Conservation (phyloP, 1,140 invertebrate species). For the Lordiphosa stackelbergi region DNA sequence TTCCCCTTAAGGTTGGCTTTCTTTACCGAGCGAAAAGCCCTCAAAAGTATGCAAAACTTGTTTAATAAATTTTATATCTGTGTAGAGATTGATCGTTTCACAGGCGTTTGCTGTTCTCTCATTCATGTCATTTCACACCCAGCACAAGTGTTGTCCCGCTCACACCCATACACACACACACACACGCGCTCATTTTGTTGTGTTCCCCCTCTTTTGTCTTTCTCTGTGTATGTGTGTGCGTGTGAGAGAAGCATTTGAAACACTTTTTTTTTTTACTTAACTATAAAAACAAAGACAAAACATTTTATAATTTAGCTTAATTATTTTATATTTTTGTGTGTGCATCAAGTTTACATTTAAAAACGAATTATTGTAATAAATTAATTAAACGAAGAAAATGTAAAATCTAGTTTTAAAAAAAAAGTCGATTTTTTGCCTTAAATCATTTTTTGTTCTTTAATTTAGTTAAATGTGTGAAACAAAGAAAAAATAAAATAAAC, state of each 20-base stretch:
- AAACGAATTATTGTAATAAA: slow-evolving; percentile 33
- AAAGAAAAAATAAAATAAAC: slow-evolving; percentile 33
- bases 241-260: slow-evolving; percentile 19
- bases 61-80: background rate
- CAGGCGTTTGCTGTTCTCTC: background rate
- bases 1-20: too few relatives aligned
- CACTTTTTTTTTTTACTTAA: slow-evolving; percentile 11
- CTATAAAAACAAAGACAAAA: slow-evolving; percentile 16
- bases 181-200: slow-evolving; percentile 7
- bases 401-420: slow-evolving; percentile 24
- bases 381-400: slow-evolving; percentile 8
- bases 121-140: background rate
- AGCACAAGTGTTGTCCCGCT: slow-evolving; percentile 10
- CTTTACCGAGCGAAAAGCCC: too few relatives aligned
- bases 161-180: slow-evolving; percentile 6
- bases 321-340: slow-evolving; percentile 70
- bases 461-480: slow-evolving; percentile 59
- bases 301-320: slow-evolving; percentile 20
- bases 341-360: slow-evolving; percentile 55
- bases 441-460: slow-evolving; percentile 23
- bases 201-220: background rate
- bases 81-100: background rate
- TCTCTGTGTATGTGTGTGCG: background rate
- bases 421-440: slow-evolving; percentile 15
- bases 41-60: too few relatives aligned